phyloP scores from a whole-genome alignment of 1,140 invertebrate species.

The Bombus confusus region DNA sequence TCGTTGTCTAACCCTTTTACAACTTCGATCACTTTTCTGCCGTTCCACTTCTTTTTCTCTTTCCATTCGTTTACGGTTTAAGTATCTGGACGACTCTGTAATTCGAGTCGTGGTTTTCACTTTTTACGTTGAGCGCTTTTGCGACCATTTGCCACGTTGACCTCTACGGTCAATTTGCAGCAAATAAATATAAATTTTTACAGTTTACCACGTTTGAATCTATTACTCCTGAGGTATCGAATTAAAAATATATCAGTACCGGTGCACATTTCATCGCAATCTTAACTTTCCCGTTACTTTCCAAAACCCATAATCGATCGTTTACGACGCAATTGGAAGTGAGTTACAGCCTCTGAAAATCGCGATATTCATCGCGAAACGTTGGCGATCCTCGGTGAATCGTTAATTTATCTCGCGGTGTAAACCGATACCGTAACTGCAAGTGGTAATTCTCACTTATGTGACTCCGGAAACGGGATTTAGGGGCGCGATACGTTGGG shows the following conservation, averaged over 20 bases:
- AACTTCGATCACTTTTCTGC: neutral
- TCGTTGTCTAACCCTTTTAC: neutral
- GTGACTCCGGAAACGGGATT: neutral
- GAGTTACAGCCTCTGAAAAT: neutral
- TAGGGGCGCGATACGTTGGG: neutral
- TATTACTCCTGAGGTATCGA: neutral
- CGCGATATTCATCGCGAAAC: constrained; percentile 2
- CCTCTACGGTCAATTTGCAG: no score
- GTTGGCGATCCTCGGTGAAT: neutral
- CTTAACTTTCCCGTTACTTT: neutral
- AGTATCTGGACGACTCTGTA: neutral
- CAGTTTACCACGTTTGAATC: neutral
- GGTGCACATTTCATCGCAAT: neutral
- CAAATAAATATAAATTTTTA: no score
- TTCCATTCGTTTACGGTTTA: neutral
- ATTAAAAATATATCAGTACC: neutral
- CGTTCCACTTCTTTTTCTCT: neutral
- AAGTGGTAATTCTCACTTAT: neutral
- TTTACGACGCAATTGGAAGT: neutral
- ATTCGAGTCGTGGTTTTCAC: neutral
- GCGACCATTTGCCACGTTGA: neutral
- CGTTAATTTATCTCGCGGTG: neutral
- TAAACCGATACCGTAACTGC: neutral
- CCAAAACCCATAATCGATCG: neutral
- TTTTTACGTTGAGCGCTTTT: neutral